These are phyloP conservation scores for Lepidochrysops patricia DNA, from an alignment of 2,888 invertebrate species.

Conservation along the genomic window DNA sequence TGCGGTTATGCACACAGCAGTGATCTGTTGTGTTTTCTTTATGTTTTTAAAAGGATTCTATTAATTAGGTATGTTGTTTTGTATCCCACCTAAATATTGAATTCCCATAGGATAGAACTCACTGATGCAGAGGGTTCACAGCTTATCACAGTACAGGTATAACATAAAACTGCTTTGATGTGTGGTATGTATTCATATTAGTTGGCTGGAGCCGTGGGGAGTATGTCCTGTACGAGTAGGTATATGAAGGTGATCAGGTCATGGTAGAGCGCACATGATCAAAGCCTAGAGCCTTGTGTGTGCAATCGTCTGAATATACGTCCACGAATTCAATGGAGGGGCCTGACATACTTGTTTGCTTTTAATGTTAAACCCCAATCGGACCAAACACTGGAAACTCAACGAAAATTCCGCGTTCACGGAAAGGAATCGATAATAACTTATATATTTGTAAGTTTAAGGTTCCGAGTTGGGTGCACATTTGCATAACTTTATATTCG, in stretches of 20 bases:
- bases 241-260: constrained; percentile 37
- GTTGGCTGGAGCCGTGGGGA: background rate
- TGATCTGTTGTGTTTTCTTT: no score
- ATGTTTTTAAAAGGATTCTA: no score
- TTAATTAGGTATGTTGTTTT: no score
- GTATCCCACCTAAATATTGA: no score
- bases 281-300: constrained; percentile 50
- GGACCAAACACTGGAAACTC: constrained; percentile 13
- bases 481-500: constrained; percentile 71
- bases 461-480: constrained; percentile 55
- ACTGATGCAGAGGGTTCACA: no score
- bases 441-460: constrained; percentile 61
- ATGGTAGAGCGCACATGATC: constrained; percentile 64
- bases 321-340: constrained; percentile 59
- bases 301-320: constrained; percentile 47
- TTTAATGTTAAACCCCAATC: constrained; percentile 16
- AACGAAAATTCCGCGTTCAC: constrained; percentile 2
- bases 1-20: no score
- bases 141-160: no score
- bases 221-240: background rate
- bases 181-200: background rate
- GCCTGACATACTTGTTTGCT: constrained; percentile 50
- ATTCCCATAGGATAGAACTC: no score
- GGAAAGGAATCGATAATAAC: constrained; percentile 45
- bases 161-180: background rate